Percentiles rank a stretch among this genome's conserved stretches.
These are phyloP conservation scores for Catharus ustulatus DNA, from an alignment of 2,797 vertebrate genomes.

Conservation along the genomic window DNA sequence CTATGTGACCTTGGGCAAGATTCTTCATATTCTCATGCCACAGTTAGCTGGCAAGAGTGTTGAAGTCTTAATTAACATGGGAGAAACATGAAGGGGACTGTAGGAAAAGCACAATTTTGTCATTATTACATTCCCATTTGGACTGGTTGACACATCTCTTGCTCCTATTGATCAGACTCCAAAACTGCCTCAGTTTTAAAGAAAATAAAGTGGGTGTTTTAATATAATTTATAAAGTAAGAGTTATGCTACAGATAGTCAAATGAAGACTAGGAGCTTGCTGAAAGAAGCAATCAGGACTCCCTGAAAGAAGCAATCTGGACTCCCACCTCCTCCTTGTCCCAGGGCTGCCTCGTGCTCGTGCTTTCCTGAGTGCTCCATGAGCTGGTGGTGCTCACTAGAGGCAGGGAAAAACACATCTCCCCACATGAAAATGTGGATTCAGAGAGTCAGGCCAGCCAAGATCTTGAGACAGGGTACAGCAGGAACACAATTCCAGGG, in stretches of 20 bases:
- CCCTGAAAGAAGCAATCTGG: neutral
- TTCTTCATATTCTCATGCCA: neutral
- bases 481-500: neutral
- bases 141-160: neutral
- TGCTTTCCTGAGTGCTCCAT: neutral
- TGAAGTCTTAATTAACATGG: constrained; percentile 36
- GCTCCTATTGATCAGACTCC: neutral
- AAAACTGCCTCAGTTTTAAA: neutral
- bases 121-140: neutral
- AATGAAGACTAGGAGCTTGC: neutral
- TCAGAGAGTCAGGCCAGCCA: neutral
- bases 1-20: constrained; percentile 16
- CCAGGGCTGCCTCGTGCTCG: neutral
- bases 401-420: neutral
- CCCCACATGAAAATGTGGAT: rapidly evolving
- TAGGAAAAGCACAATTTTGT: neutral
- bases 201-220: neutral
- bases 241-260: neutral
- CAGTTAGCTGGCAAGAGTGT: neutral
- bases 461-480: neutral
- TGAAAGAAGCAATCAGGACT: neutral
- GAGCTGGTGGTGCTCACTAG: neutral
- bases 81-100: neutral
- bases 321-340: neutral
- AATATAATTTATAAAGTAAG: neutral